Evolutionary conservation across 1,140 invertebrate species (phyloP).

Genomic region (Homalodisca vitripennis): DNA sequence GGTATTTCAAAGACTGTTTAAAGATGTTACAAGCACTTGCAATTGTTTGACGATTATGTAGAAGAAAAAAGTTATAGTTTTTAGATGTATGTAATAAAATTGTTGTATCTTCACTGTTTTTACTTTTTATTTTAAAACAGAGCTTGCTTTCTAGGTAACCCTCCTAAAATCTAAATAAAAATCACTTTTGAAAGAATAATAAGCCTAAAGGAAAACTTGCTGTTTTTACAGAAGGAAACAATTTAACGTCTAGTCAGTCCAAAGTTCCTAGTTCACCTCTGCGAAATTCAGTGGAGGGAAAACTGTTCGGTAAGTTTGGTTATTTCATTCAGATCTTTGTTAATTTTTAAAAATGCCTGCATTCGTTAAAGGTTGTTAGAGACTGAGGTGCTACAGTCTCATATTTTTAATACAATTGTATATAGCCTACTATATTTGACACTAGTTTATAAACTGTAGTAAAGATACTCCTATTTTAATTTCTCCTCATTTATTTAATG

Average conservation of each 20-base stretch:
- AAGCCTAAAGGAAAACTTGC: not conserved
- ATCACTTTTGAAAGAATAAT: not conserved
- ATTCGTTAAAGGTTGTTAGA: not conserved
- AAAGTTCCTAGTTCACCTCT: conserved; percentile 21
- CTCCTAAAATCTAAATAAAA: not conserved
- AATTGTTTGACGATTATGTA: no score
- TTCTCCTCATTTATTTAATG: no score
- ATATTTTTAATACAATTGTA: not conserved
- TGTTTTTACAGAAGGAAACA: conserved; percentile 17
- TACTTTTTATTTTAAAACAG: not conserved
- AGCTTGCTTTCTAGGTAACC: not conserved
- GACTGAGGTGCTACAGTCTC: not conserved
- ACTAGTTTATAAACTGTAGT: not conserved
- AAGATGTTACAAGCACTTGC: no score
- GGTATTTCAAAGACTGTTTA: no score
- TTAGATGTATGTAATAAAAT: not conserved
- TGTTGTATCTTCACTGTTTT: not conserved
- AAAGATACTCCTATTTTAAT: no score
- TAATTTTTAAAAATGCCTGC: not conserved
- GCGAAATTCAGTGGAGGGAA: not conserved
- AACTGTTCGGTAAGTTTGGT: conserved; percentile 14
- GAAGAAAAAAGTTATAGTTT: not conserved
- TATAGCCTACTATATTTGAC: not conserved
- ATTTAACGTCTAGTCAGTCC: conserved; percentile 17
- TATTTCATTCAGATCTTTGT: not conserved